A percentile compares a stretch with the other conserved stretches of the same genome.
These are phyloP conservation scores for Chrysomallon squamiferum DNA, from an alignment of 1,140 invertebrate species.

Conservation along the genomic window DNA sequence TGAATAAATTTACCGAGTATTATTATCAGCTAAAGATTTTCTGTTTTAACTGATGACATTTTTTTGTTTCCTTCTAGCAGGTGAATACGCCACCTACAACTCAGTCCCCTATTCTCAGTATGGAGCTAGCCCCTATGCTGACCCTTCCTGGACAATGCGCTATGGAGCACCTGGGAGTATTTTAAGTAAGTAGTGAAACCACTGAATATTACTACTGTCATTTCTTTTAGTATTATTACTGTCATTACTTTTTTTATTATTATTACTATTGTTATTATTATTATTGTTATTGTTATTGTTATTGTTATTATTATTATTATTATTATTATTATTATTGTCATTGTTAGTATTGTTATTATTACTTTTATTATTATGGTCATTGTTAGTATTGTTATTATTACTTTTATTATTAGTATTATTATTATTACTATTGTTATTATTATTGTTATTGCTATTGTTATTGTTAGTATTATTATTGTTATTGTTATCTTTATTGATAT, in stretches of 20 bases:
- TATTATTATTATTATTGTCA: neutral
- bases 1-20: too few species aligned
- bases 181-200: neutral
- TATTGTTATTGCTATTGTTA: too few species aligned
- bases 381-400: too few species aligned
- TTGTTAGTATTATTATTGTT: too few species aligned
- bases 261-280: neutral
- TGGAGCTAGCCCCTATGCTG: neutral
- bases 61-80: neutral
- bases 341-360: neutral
- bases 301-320: too few species aligned
- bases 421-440: too few species aligned
- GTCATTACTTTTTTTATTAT: neutral
- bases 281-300: too few species aligned
- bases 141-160: slow-evolving; percentile 1
- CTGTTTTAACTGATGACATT: too few species aligned
- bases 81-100: slow-evolving; percentile 4
- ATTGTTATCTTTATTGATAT: too few species aligned
- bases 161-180: neutral
- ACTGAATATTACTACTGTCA: neutral
- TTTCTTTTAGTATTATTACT: neutral
- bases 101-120: neutral
- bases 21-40: too few species aligned
- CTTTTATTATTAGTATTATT: too few species aligned
- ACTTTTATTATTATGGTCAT: too few species aligned